Percentiles rank a stretch among this genome's conserved stretches.
Conservation (phyloP, 1,140 invertebrate species). For the Zaprionus lachaisei region DNA sequence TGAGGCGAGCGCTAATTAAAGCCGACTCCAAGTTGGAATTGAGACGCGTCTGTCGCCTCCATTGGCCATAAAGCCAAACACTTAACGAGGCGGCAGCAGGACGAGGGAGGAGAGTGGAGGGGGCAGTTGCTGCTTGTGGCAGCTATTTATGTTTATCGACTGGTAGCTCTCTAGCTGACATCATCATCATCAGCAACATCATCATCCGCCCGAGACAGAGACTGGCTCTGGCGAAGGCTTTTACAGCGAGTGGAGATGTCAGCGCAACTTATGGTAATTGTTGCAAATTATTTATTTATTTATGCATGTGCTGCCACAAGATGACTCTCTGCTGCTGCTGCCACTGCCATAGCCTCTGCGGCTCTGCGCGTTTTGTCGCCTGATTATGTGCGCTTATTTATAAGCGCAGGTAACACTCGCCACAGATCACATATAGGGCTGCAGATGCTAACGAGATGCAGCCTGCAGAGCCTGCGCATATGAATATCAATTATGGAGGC, state of each 20-base stretch:
- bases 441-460: conserved; percentile 76
- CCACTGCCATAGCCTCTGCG: neutral
- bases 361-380: conserved; percentile 60
- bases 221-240: conserved; percentile 6
- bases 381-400: conserved; percentile 81
- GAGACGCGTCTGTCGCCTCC: conserved; percentile 53
- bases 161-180: conserved; percentile 67
- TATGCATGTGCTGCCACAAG: conserved; percentile 52
- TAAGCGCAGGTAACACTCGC: conserved; percentile 53
- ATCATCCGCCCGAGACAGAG: conserved; percentile 14
- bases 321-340: conserved; percentile 9
- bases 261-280: conserved; percentile 78
- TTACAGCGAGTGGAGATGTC: conserved; percentile 58
- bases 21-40: conserved; percentile 40
- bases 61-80: conserved; percentile 75
- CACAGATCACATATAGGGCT: conserved; percentile 8
- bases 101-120: neutral
- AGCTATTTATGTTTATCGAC: conserved; percentile 80
- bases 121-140: conserved; percentile 38
- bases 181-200: conserved; percentile 65
- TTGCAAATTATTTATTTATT: conserved; percentile 82
- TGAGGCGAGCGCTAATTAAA: conserved; percentile 77
- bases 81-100: conserved; percentile 57
- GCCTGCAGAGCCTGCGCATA: conserved; percentile 59
- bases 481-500: conserved; percentile 71